These are phyloP conservation scores for Glaucidium brasilianum DNA, from an alignment of 2,113 vertebrate genomes.

Conservation along the genomic window DNA sequence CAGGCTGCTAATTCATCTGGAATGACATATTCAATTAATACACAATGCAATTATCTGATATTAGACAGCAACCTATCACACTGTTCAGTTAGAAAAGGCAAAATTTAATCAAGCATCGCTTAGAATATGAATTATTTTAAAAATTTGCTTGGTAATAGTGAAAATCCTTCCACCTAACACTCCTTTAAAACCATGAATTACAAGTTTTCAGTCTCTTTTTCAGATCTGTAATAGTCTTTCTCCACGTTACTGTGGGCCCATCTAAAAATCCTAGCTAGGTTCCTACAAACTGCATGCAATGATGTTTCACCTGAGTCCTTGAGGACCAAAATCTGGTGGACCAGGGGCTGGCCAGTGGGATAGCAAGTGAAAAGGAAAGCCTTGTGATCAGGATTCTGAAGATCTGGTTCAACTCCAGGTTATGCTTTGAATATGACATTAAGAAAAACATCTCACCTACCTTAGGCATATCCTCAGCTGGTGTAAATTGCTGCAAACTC, in stretches of 20 bases:
- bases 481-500: background rate
- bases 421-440: background rate
- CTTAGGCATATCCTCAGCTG: background rate
- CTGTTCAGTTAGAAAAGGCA: background rate
- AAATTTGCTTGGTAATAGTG: background rate
- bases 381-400: background rate
- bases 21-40: background rate
- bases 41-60: background rate
- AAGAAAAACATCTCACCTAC: background rate
- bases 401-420: background rate
- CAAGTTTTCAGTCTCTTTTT: background rate
- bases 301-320: background rate
- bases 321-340: background rate
- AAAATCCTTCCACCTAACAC: background rate
- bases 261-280: background rate
- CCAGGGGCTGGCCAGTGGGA: background rate
- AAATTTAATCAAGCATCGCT: background rate
- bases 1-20: background rate
- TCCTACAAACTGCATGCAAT: background rate
- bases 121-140: background rate
- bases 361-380: background rate
- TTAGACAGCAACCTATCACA: background rate
- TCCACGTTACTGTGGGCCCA: background rate
- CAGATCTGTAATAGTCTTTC: background rate
- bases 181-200: background rate